Evolutionary conservation across 2,888 invertebrate species (phyloP), one percentile per base, ranked within the genome.

Genomic region (Tipula unca): DNA sequence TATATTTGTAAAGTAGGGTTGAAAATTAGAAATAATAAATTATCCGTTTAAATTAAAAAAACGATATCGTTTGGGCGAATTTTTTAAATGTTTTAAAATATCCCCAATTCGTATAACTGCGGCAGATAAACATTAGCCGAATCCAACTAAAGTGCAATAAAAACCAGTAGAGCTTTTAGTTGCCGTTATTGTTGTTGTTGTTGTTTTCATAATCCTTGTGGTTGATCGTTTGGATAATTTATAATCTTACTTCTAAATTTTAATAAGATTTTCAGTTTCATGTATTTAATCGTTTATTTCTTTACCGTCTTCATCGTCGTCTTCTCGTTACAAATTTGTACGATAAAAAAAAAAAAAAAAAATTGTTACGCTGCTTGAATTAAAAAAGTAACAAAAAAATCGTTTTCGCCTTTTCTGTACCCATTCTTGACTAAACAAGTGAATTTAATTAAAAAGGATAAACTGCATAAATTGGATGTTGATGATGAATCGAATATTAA

Each of bases 191-290:
- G 39, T 48, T 48, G 17, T 69, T 69, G 25, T 69, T 69, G 25
- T 69, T 69, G 25, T 69, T 69, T 69, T 69, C 69, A 25, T 69
- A 69, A 69, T 69, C 69, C 69, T 69, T 69, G 69, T 25, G 69
- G 69, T 69, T 69, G 69, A 69, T 69, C 25, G 69, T 69, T 69
- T 69, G 69, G 69, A 69, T 69, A 69, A 69, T 69, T 69, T 69
- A 69, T 69, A 69, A 69, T 25, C 25, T 69, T 69, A 69, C 69
- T 69, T 69, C 25, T 6, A 69, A 69, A 69, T 69, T 69, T 69
- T 69, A 69, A 69, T 69, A 69, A 69, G 69, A 69, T 69, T 69
- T 69, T 69, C 69, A 25, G 5, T 69, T 69, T 69, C 69, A 25
- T 69, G 69, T 25, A 20, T 25, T 69, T 69, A 69, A 69, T 69